phyloP scores from a whole-genome alignment of 2,797 vertebrate genomes.

The Spinus olivaceus region DNA sequence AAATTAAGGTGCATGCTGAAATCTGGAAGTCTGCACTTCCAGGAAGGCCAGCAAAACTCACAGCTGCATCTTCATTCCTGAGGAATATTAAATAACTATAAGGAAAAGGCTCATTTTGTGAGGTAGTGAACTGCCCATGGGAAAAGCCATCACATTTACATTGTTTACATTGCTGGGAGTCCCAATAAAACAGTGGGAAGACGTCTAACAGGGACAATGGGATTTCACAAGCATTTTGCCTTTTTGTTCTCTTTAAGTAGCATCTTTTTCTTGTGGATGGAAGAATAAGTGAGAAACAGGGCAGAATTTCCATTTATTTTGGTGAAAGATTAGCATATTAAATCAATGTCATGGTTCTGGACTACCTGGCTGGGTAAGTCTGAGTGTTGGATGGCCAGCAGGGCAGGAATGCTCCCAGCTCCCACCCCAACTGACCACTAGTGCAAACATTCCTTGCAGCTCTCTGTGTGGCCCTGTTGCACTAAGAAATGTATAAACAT shows the following conservation, averaged over 20 bases:
- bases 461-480: background rate
- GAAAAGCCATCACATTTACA: background rate
- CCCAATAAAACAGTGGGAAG: background rate
- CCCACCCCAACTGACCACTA: background rate
- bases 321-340: background rate
- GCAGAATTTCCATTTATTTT: background rate
- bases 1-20: background rate
- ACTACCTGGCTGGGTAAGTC: background rate
- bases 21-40: background rate
- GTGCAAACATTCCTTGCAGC: background rate
- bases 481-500: conserved; percentile 19
- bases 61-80: background rate
- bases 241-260: background rate
- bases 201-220: background rate
- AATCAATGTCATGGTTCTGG: background rate
- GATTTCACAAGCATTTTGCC: background rate
- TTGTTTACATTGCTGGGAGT: background rate
- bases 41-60: background rate
- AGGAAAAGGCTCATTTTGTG: background rate
- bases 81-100: background rate
- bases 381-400: background rate
- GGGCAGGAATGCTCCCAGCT: background rate
- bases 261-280: background rate
- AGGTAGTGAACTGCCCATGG: background rate
- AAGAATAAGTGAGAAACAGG: background rate